Base-by-base conservation (phyloP, 64 coral and sea anemone species). In the Orbicella faveolata region DNA sequence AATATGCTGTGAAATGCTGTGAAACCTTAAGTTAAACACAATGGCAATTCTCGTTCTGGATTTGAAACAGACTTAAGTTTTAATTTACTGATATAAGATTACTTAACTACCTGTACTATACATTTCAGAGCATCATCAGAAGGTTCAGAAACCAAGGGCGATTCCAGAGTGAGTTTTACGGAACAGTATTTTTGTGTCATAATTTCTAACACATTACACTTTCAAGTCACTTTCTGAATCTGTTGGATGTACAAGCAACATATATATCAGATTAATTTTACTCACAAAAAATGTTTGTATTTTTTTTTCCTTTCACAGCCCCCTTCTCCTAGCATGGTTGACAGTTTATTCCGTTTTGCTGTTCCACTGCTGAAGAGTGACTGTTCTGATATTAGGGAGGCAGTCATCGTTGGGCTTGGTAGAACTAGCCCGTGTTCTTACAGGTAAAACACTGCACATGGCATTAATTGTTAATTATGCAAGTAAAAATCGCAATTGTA, bases 311-410 rank as follows among this genome's bases (percentile, higher is more conserved):
- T 63, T 35, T 34, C 48, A 0, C 39, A 99, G 97, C 97, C 97
- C 0, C 91, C 97, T 0, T 95, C 97, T 52, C 97, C 97, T 37
- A 72, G 84, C 64, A 96, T 95, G 88, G 91, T 99, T 13, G 97
- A 99, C 88, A 93, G 97, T 74, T 76, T 99, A 66, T 99, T 99
- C 84, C 90, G 97, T 34, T 99, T 95, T 87, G 94, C 92, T 35
- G 89, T 99, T 4, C 91, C 97, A 1, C 86, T 95, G 13, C 85
- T 99, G 36, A 90, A 93, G 61, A 95, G 91, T n/a, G 97, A 99
- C n/a, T 95, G 88, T 36, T 90, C 87, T 39, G 90, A 89, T 73
- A 90, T 99, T 76, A 83, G 97, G 41, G 94, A 99, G 83, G 97
- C 97, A 72, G 93, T 96, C 51, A 96, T 99, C 65, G 63, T 80